phyloP scores from a whole-genome alignment of 2,797 vertebrate species.

The Brachyrhaphis roseni region DNA sequence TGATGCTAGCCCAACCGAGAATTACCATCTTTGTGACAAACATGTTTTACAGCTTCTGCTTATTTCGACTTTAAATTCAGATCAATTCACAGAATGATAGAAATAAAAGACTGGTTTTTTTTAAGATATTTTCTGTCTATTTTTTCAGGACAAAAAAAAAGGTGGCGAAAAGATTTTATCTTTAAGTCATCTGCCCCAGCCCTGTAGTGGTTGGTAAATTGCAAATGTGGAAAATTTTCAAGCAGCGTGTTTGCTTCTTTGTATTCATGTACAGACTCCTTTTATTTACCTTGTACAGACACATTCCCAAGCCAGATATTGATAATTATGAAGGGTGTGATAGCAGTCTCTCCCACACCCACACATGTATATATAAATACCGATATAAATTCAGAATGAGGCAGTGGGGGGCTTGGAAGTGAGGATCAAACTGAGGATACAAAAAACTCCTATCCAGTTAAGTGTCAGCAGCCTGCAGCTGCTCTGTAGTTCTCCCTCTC shows the following conservation, averaged over 20 bases:
- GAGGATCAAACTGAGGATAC: conserved; percentile 63
- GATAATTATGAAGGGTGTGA: conserved; percentile 64
- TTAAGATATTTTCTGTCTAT: too few relatives aligned
- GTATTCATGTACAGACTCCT: conserved; percentile 1
- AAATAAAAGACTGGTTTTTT: too few relatives aligned
- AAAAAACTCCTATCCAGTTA: conserved; percentile 77
- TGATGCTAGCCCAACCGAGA: too few relatives aligned
- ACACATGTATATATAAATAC: conserved; percentile 33
- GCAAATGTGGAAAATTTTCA: neutral
- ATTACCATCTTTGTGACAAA: too few relatives aligned
- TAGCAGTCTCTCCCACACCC: conserved; percentile 39
- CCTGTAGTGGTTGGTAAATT: neutral
- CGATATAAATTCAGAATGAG: conserved; percentile 49
- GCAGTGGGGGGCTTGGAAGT: conserved; percentile 45
- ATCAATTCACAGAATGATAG: too few relatives aligned
- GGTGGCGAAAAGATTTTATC: too few relatives aligned
- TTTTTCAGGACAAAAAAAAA: too few relatives aligned
- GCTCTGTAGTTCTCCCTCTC: conserved; percentile 53
- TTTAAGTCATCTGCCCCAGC: too few relatives aligned
- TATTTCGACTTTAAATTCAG: too few relatives aligned
- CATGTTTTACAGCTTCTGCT: too few relatives aligned
- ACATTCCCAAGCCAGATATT: conserved; percentile 64
- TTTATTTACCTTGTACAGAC: conserved; percentile 56
- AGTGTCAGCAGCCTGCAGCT: conserved; percentile 74
- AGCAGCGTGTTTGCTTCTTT: neutral